Base-by-base conservation (phyloP, 2,888 invertebrate genomes). In the Punctoribates punctum region DNA sequence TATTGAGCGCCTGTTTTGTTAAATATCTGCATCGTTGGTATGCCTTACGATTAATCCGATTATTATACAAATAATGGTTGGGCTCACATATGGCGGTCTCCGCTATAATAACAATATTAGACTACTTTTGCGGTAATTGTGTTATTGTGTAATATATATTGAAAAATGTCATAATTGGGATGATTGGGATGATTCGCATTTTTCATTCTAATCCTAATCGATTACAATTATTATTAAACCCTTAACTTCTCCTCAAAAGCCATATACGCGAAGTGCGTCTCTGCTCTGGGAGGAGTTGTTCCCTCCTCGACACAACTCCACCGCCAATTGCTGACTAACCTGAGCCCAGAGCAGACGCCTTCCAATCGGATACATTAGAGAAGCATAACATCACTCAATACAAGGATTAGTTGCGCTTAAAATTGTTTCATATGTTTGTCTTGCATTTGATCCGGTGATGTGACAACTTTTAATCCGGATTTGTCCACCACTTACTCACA, bases 401-500 rank as follows among this genome's bases (percentile, higher is more conserved):
- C 42, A 9, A 9, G 13, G 65, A 29, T 67, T 27, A 38, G 38
- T 27, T 67, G 25, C 23, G 23, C 25, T 27, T 60, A 27, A 20
- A 60, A 20, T 60, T 54, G 8, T 27, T 27, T 15, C 65, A 38
- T 34, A 67, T 38, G 34, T 38, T 67, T 67, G 20, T n/a, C 17
- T 67, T 38, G n/a, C 25, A 38, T 27, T 67, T 67, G 65, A 67
- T 67, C 29, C 65, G 1, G 65, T 67, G 65, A 67, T 67, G 65
- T 67, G 65, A 67, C 65, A 67, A 17, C 9, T 67, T 27, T 67
- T 67, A 67, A 67, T 67, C 65, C 65, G 27, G 29, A 67, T 67
- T 67, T 67, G 65, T 67, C 25, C 11, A 67, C 17, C 23, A 27
- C 23, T 60, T 60, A 60, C 60, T 27, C 11, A 34, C 11, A 17